Evolutionary conservation across 64 coral and sea anemone species (phyloP).

Genomic region (Pocillopora damicornis): DNA sequence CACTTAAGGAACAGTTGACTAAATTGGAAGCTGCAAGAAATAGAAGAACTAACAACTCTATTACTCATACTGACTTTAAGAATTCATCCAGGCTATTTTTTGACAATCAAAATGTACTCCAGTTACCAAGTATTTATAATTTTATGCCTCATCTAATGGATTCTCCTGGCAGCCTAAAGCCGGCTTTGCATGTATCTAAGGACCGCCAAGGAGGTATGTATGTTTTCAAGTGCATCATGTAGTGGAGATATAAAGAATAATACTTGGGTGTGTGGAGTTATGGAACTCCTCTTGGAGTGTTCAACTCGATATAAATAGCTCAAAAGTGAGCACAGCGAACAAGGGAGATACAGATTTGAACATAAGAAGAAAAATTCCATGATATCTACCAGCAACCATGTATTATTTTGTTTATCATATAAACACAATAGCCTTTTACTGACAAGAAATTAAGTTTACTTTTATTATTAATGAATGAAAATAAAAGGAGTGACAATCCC

Average conservation of each 20-base stretch:
- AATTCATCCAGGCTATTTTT: slow-evolving; percentile 43
- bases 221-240: background rate
- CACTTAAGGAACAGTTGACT: slow-evolving; percentile 71
- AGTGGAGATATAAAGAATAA: background rate
- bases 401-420: too few relatives aligned
- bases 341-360: too few relatives aligned
- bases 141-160: slow-evolving; percentile 97
- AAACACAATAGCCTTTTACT: too few relatives aligned
- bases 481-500: too few relatives aligned
- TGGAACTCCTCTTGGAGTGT: background rate
- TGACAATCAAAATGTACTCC: slow-evolving; percentile 48
- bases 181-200: slow-evolving; percentile 69
- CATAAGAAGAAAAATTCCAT: too few relatives aligned
- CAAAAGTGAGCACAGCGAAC: too few relatives aligned
- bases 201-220: slow-evolving; percentile 81
- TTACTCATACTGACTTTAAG: slow-evolving; percentile 12
- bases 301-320: background rate
- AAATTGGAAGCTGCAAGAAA: slow-evolving; percentile 60
- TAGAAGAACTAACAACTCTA: slow-evolving; percentile 28
- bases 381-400: too few relatives aligned
- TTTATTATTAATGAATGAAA: too few relatives aligned
- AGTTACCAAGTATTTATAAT: slow-evolving; percentile 92
- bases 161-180: slow-evolving; percentile 66
- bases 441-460: too few relatives aligned
- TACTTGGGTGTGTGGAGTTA: too few relatives aligned